Evolutionary conservation across 1,140 invertebrate species (phyloP).

Genomic region (Drosophila dunni): DNA sequence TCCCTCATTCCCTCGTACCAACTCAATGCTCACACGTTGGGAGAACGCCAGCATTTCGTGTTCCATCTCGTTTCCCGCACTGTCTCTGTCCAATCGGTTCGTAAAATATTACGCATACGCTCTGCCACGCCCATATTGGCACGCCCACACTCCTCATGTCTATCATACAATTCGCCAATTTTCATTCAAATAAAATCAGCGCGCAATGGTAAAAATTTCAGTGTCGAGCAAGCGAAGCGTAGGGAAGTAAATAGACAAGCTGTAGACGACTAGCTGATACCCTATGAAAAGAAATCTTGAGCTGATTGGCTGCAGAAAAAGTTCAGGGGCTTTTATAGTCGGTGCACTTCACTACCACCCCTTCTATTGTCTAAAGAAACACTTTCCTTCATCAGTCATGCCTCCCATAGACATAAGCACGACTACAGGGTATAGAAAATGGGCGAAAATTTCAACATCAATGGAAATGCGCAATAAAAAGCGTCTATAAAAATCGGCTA

Average conservation of each 20-base stretch:
- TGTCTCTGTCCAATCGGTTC: slow-evolving; percentile 17
- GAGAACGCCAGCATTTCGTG: slow-evolving; percentile 25
- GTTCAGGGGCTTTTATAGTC: too few species aligned
- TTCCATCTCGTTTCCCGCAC: not conserved
- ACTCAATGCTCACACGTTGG: slow-evolving; percentile 13
- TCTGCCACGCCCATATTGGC: slow-evolving; percentile 60
- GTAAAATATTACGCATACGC: slow-evolving; percentile 77
- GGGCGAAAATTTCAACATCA: slow-evolving; percentile 77
- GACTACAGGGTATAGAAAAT: slow-evolving; percentile 37
- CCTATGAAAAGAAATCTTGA: too few species aligned
- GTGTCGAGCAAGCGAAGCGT: slow-evolving; percentile 3
- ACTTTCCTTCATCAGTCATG: not conserved
- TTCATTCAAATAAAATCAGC: slow-evolving; percentile 81
- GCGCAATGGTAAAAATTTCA: slow-evolving; percentile 48
- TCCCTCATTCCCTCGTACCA: not conserved
- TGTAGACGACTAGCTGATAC: too few species aligned
- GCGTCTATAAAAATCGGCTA: slow-evolving; percentile 80
- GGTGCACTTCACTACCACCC: too few species aligned
- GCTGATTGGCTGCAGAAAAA: too few species aligned
- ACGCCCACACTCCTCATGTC: slow-evolving; percentile 63
- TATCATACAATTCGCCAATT: slow-evolving; percentile 82
- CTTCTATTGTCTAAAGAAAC: not conserved
- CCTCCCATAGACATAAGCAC: not conserved
- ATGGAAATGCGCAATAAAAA: slow-evolving; percentile 82
- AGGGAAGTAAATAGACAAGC: too few species aligned